These are phyloP conservation scores for Epinephelus awoara DNA, from an alignment of 2,797 vertebrate species.

Conservation along the genomic window DNA sequence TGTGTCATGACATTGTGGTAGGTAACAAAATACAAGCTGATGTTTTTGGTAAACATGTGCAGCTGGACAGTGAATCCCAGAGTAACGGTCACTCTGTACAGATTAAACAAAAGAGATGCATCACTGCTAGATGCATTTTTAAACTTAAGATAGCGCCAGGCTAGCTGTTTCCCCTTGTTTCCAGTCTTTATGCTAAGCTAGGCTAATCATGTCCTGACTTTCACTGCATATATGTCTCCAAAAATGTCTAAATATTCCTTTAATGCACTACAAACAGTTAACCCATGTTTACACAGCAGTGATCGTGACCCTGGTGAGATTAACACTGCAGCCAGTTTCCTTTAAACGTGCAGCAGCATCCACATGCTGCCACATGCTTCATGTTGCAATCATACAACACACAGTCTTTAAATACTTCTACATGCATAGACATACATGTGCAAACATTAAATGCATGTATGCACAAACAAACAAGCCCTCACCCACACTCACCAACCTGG, in stretches of 20 bases:
- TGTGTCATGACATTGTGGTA: slow-evolving; percentile 11
- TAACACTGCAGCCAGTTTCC: not conserved
- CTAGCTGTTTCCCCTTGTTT: too few species aligned
- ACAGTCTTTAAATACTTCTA: not conserved
- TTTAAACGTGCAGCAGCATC: not conserved
- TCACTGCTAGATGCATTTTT: too few species aligned
- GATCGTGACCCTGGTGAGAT: not conserved
- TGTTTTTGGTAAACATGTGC: not conserved
- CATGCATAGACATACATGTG: not conserved
- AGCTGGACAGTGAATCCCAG: not conserved
- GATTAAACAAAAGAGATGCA: not conserved
- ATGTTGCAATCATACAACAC: not conserved
- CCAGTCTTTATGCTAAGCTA: not conserved
- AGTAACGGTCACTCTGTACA: not conserved
- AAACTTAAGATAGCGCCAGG: too few species aligned
- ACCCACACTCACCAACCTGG: not conserved
- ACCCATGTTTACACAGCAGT: not conserved
- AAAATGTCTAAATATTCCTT: not conserved
- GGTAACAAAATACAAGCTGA: not conserved
- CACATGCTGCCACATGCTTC: not conserved
- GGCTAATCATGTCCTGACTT: not conserved
- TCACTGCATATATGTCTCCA: not conserved
- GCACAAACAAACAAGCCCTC: slow-evolving; percentile 8
- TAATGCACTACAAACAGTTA: not conserved
- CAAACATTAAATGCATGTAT: not conserved